These are phyloP conservation scores for Contarinia nasturtii DNA, from an alignment of 1,140 invertebrate genomes.

Conservation along the genomic window DNA sequence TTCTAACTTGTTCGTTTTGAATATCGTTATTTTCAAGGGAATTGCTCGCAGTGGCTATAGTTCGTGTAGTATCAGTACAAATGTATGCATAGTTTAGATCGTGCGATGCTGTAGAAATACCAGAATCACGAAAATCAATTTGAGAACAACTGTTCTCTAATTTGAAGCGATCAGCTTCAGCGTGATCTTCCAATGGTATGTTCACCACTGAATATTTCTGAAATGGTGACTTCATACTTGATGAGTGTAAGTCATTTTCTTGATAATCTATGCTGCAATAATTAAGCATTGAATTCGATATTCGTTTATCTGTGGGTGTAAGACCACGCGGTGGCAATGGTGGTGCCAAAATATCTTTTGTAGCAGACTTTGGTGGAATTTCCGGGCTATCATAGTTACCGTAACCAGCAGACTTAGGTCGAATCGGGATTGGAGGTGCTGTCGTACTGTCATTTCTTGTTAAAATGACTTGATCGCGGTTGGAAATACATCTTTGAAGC, in stretches of 20 bases:
- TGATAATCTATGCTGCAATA: slow-evolving; percentile 8
- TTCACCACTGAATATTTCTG: slow-evolving; percentile 21
- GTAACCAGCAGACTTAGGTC: slow-evolving; percentile 18
- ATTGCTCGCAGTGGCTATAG: background rate
- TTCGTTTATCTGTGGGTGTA: slow-evolving; percentile 20
- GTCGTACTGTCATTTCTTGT: background rate
- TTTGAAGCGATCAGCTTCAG: slow-evolving; percentile 10
- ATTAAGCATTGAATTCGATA: slow-evolving; percentile 16
- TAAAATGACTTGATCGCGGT: slow-evolving; percentile 19
- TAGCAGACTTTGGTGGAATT: slow-evolving; percentile 17
- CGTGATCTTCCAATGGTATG: slow-evolving; percentile 19
- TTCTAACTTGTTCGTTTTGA: background rate
- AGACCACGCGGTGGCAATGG: slow-evolving; percentile 27
- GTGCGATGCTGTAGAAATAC: slow-evolving; percentile 20
- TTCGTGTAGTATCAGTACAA: background rate
- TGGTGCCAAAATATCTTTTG: slow-evolving; percentile 14
- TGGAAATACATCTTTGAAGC: slow-evolving; percentile 3
- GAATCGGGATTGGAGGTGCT: slow-evolving; percentile 18
- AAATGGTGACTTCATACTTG: slow-evolving; percentile 9
- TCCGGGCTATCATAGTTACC: slow-evolving; percentile 13
- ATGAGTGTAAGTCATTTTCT: slow-evolving; percentile 10
- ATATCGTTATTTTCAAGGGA: background rate
- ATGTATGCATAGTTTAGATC: slow-evolving; percentile 13
- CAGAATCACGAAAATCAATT: slow-evolving; percentile 21
- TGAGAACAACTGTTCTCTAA: slow-evolving; percentile 13